Evolutionary conservation across 1,140 invertebrate genomes (phyloP).

Genomic region (Agrypnia vestita): DNA sequence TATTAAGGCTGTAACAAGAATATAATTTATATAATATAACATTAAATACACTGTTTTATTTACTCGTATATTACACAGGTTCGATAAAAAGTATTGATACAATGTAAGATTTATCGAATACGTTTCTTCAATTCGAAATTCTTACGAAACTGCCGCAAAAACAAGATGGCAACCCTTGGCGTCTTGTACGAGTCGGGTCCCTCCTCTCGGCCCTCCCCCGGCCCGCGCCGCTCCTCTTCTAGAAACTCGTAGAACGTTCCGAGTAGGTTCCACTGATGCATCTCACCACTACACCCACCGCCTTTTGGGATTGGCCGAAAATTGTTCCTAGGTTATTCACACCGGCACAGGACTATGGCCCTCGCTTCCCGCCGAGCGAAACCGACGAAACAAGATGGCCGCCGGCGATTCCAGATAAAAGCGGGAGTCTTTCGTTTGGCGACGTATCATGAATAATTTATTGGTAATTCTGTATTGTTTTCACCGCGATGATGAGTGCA

Average conservation of each 20-base stretch:
- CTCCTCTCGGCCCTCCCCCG: conserved; percentile 11
- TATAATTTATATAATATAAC: no score
- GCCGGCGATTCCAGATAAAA: conserved; percentile 34
- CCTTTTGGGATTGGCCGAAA: conserved; percentile 55
- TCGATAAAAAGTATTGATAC: no score
- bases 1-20: no score
- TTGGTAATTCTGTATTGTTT: conserved; percentile 21
- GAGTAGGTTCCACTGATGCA: conserved; percentile 32
- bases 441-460: conserved; percentile 15
- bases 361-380: conserved; percentile 34
- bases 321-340: conserved; percentile 57
- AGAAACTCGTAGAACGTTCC: conserved; percentile 11
- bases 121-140: no score
- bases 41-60: no score
- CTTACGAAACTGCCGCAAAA: conserved; percentile 9
- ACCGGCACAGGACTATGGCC: conserved; percentile 30
- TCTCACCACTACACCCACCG: conserved; percentile 28
- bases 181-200: background rate
- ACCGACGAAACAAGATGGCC: conserved; percentile 19
- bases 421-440: conserved; percentile 27
- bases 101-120: no score
- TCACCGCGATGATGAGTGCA: conserved; percentile 4
- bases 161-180: conserved; percentile 45
- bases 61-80: no score
- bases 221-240: conserved; percentile 10